Evolutionary conservation across 2,113 vertebrate genomes (phyloP).

Genomic region (Aphelocoma coerulescens): DNA sequence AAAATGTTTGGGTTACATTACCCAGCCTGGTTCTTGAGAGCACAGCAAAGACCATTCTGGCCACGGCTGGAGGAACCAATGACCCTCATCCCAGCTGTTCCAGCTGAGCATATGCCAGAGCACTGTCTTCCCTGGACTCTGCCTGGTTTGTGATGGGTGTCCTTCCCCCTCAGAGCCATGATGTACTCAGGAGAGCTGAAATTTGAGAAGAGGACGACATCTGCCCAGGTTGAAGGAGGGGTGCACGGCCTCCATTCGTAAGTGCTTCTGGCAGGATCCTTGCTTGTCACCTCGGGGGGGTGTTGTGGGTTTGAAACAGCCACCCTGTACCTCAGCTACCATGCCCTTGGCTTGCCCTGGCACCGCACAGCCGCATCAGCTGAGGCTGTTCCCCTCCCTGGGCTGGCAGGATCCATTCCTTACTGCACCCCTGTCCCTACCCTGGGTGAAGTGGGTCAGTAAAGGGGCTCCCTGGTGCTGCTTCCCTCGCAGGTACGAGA

Average conservation of each 20-base stretch:
- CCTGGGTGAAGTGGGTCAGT: background rate
- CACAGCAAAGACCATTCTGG: background rate
- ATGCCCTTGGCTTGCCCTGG: background rate
- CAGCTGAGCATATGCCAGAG: background rate
- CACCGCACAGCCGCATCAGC: background rate
- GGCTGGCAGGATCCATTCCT: background rate
- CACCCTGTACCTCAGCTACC: background rate
- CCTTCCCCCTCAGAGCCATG: constrained; percentile 82
- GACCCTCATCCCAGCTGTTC: background rate
- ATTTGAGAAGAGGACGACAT: constrained; percentile 93
- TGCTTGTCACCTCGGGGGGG: background rate
- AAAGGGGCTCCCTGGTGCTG: background rate
- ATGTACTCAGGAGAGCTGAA: constrained; percentile 98
- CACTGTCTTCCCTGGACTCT: background rate
- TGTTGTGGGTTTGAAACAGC: background rate
- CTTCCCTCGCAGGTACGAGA: constrained; percentile 85
- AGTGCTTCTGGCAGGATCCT: constrained; percentile 5
- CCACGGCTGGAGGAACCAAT: background rate
- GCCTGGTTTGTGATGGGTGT: background rate
- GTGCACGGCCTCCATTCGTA: constrained; percentile 96
- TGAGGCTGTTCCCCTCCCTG: background rate
- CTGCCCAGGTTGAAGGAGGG: constrained; percentile 94
- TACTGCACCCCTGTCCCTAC: background rate
- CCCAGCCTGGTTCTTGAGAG: background rate
- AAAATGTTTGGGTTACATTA: background rate